Conservation (phyloP, 2,113 vertebrate species). For the Sitta europaea region DNA sequence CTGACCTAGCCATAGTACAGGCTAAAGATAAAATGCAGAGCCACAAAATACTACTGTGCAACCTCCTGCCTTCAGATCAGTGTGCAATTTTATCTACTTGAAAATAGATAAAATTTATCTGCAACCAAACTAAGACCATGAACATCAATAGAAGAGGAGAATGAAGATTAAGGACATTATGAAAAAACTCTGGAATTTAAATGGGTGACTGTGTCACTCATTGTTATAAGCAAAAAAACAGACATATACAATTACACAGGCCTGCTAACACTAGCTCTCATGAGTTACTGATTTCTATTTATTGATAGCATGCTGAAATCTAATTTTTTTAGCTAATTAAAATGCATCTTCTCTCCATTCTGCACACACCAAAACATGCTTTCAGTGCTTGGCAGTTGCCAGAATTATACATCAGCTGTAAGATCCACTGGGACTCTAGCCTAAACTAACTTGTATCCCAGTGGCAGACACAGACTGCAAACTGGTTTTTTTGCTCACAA, state of each 20-base stretch:
- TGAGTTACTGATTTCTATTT: neutral
- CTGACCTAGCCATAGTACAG: neutral
- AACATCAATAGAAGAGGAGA: neutral
- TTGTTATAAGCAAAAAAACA: neutral
- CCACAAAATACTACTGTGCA: neutral
- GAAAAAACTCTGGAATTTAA: neutral
- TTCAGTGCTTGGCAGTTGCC: neutral
- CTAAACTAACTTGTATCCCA: neutral
- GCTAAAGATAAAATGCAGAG: neutral
- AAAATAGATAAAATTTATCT: too few relatives aligned
- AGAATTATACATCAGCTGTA: neutral
- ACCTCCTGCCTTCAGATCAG: neutral
- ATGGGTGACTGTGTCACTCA: neutral
- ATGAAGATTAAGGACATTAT: neutral
- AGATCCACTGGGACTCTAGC: neutral
- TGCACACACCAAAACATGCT: neutral
- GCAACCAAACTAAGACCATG: accelerated
- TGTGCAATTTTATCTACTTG: neutral
- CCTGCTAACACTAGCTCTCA: neutral
- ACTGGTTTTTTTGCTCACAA: neutral
- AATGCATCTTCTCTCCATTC: neutral
- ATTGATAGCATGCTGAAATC: neutral
- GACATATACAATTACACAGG: neutral
- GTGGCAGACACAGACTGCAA: neutral
- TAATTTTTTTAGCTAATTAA: neutral